Conservation (phyloP, 1,140 invertebrate genomes). For the Rhagoletis pomonella region DNA sequence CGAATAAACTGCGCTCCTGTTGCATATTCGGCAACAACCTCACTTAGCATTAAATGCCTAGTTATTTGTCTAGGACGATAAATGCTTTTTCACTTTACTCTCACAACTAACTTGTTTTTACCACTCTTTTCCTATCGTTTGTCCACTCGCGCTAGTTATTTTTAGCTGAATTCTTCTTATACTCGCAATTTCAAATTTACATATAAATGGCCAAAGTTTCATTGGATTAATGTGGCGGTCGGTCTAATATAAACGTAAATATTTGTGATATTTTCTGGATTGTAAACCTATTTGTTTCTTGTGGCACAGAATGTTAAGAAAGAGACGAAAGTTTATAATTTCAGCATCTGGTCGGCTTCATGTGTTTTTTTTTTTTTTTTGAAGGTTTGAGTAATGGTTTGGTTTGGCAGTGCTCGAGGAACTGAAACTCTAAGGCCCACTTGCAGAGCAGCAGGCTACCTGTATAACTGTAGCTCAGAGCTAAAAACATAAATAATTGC, state of each 20-base stretch:
- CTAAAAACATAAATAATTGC: too few species aligned
- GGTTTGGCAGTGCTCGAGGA: too few species aligned
- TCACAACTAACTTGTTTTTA: neutral
- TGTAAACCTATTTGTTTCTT: neutral
- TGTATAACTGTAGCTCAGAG: too few species aligned
- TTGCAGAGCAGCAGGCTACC: too few species aligned
- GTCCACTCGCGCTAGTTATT: neutral
- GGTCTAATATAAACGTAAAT: neutral
- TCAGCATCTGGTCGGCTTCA: too few species aligned
- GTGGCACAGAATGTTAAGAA: neutral
- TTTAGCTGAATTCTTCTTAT: neutral
- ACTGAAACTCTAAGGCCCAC: too few species aligned
- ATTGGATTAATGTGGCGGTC: slow-evolving; percentile 17
- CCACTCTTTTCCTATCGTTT: neutral
- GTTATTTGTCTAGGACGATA: neutral
- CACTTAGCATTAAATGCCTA: neutral
- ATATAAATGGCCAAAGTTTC: slow-evolving; percentile 50
- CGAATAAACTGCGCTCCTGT: too few species aligned
- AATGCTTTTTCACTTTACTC: neutral
- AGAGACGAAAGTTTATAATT: too few species aligned
- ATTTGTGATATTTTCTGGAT: neutral
- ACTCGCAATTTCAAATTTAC: slow-evolving; percentile 34
- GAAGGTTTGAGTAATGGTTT: too few species aligned
- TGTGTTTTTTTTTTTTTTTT: too few species aligned
- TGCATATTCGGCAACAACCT: neutral